Evolutionary conservation across 2,888 invertebrate genomes (phyloP), one percentile per base, ranked within the genome.

Genomic region (Suillia variegata): DNA sequence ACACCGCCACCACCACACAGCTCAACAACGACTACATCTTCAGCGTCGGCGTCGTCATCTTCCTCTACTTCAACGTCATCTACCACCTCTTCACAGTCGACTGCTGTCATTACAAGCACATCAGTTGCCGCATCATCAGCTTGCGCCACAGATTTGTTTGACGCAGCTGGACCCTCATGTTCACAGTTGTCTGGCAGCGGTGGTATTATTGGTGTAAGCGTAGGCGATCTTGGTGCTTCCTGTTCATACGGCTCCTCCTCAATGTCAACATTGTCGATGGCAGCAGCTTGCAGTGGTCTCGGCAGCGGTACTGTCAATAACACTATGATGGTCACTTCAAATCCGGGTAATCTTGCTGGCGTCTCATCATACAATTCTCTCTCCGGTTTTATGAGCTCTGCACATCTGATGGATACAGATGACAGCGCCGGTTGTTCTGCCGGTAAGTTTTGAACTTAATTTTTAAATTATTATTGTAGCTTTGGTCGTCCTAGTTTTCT

Each of bases 301-400:
- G 33, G 20, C 31, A n/a, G n/a, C n/a, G n/a, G n/a, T n/a, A n/a
- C n/a, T n/a, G n/a, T n/a, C n/a, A n/a, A n/a, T n/a, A n/a, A n/a
- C n/a, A 59, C 50, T 10, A 24, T 53, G 5, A 61, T 57, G 59
- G 59, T 59, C 47, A 67, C 65, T 50, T 62, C 58, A 17, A 63
- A 60, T 48, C 55, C 62, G 10, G 64, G 54, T 34, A 73, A 66
- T 52, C 56, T 63, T 17, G 70, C 63, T 13, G 61, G 60, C 31
- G 49, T 47, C 13, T 42, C 38, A 2, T 45, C 45, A 20, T 45
- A 18, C 13, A 45, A 18, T 45, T 8, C 18, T 17, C 4, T 45
- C 6, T 45, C 45, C 18, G 45, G 45, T 3, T 45, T 45, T 18
- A 5, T 45, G 17, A 20, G n/a, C n/a, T n/a, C 10, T 3, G 3